phyloP scores from a whole-genome alignment of 2,797 vertebrate genomes.

The Dermochelys coriacea region DNA sequence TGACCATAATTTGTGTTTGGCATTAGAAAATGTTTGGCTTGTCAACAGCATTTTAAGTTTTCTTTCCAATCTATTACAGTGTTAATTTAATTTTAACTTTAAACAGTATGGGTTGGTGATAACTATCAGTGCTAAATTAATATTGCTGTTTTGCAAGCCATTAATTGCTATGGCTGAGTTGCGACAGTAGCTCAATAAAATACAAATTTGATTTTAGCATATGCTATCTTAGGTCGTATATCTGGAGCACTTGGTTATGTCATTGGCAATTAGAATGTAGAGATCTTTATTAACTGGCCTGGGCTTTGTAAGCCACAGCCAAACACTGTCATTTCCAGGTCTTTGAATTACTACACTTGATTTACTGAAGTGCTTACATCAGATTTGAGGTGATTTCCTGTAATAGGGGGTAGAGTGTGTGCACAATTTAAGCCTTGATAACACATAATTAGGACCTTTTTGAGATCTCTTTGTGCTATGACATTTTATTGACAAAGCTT shows the following conservation, averaged over 20 bases:
- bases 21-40: constrained; percentile 52
- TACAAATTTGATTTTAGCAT: background rate
- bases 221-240: background rate
- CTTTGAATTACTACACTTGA: background rate
- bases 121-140: constrained; percentile 64
- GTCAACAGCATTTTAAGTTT: constrained; percentile 66
- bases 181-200: constrained; percentile 32
- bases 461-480: background rate
- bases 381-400: background rate
- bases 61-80: constrained; percentile 58
- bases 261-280: constrained; percentile 19
- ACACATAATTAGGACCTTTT: background rate
- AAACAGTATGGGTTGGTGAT: constrained; percentile 49
- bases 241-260: background rate
- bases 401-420: background rate
- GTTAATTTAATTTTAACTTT: constrained; percentile 78
- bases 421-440: background rate
- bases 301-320: background rate
- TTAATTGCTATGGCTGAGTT: constrained; percentile 64
- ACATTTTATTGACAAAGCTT: constrained; percentile 4
- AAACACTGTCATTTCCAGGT: background rate
- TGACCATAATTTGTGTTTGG: constrained; percentile 61
- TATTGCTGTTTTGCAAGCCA: constrained; percentile 40
- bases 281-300: background rate
- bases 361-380: background rate